Evolutionary conservation across 2,797 vertebrate species (phyloP).

Genomic region (Rallus crepitans): DNA sequence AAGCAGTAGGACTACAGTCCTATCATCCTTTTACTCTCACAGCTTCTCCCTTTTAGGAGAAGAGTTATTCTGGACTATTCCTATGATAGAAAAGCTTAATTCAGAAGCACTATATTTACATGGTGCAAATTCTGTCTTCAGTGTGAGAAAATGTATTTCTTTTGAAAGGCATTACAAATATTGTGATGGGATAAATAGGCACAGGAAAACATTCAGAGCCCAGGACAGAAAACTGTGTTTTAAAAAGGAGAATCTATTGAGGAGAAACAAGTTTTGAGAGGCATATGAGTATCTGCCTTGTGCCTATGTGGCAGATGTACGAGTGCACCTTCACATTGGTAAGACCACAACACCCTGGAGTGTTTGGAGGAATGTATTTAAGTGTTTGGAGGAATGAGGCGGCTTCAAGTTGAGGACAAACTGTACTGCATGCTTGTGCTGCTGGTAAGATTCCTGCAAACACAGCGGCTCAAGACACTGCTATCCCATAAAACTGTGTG

Average conservation of each 20-base stretch:
- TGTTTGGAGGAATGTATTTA: rapidly evolving
- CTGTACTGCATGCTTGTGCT: not conserved
- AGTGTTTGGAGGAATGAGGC: rapidly evolving
- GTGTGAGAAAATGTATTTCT: not conserved
- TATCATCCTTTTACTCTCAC: not conserved
- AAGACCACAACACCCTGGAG: not conserved
- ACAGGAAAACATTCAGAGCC: not conserved
- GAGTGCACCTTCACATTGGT: not conserved
- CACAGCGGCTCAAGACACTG: not conserved
- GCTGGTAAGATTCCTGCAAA: not conserved
- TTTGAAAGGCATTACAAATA: not conserved
- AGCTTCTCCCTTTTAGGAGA: not conserved
- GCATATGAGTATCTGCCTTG: not conserved
- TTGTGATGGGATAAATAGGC: not conserved
- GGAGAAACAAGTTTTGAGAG: not conserved
- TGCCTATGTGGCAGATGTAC: rapidly evolving
- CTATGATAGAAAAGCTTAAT: not conserved
- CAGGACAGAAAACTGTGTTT: not conserved
- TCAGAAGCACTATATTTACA: not conserved
- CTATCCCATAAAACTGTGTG: not conserved
- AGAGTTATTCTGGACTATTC: not conserved
- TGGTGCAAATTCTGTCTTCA: not conserved
- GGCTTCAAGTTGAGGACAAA: not conserved
- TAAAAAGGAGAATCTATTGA: not conserved
- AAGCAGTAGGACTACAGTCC: not conserved